Evolutionary conservation across 2,888 invertebrate genomes (phyloP).

Genomic region (Elmis aenea): DNA sequence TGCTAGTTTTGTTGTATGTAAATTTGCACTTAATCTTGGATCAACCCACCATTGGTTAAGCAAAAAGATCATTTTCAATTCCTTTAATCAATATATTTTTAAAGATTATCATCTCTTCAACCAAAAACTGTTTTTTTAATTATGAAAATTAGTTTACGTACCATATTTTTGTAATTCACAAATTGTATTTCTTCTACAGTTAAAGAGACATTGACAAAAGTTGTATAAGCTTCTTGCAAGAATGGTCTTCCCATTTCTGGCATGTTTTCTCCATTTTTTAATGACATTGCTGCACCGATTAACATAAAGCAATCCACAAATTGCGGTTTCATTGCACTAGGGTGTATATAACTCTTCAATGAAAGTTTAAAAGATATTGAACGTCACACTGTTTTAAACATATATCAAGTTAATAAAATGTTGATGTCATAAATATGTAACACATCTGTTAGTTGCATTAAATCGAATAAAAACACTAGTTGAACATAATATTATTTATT

Average conservation of each 20-base stretch:
- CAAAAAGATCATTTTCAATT: slow-evolving; percentile 24
- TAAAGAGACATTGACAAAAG: slow-evolving; percentile 30
- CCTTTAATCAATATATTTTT: slow-evolving; percentile 20
- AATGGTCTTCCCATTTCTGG: slow-evolving; percentile 25
- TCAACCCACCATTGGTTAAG: slow-evolving; percentile 35
- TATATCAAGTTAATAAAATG: no score
- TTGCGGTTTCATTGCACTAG: slow-evolving; percentile 10
- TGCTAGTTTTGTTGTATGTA: slow-evolving; percentile 30
- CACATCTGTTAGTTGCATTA: no score
- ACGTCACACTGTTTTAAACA: no score
- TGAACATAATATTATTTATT: no score
- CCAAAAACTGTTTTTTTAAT: slow-evolving; percentile 1
- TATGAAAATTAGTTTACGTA: slow-evolving; percentile 14
- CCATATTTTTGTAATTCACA: slow-evolving; percentile 25
- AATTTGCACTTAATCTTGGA: slow-evolving; percentile 29
- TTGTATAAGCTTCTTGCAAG: slow-evolving; percentile 23
- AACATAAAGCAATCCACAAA: slow-evolving; percentile 33
- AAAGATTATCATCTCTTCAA: slow-evolving; percentile 6
- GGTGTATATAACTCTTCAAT: no score
- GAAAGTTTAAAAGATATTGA: no score
- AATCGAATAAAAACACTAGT: no score
- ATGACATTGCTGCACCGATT: slow-evolving; percentile 29
- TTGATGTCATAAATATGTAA: no score
- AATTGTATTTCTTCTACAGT: slow-evolving; percentile 25
- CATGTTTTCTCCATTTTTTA: slow-evolving; percentile 21